Base-by-base conservation (phyloP, 2,888 invertebrate genomes). In the Hemistola chrysoprasaria region DNA sequence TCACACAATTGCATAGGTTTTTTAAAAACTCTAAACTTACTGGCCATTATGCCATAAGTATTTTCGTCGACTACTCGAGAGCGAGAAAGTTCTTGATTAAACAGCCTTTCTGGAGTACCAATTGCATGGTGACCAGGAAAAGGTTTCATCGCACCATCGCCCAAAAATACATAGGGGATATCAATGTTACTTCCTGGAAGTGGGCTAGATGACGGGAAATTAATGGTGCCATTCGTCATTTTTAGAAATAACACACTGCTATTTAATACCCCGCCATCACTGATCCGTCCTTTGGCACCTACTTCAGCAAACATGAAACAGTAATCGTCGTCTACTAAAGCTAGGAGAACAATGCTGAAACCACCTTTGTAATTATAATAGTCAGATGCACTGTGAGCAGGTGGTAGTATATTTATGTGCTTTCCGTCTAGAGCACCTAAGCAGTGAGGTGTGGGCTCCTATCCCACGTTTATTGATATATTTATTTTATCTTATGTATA, bases 71-170 rank as follows among this genome's bases (percentile, higher is more conserved):
- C 23, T 23, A 23, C 23, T 6, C 23, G 23, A 4, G 23, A 23
- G n/a, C 23, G 5, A 23, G 23, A 23, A n/a, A 23, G 23, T 23
- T 23, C n/a, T 23, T 23, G 23, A 23, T 23, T 23, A n/a, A 23
- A 23, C n/a, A 23, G n/a, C n/a, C 23, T 23, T n/a, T 23, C 23
- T 23, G 23, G n/a, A 23, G 23, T 23, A 23, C 23, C 23, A 23
- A 23, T 4, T 6, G 23, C 23, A n/a, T 23, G 23, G n/a, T 23
- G 23, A 4, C 23, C 23, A 23, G 23, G 23, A 23, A 23, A 23
- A 6, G 23, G 23, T 23, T 23, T 23, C 23, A 23, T 23, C n/a
- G 23, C 23, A n/a, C 6, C 23, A 23, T 23, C 23, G n/a, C 6
- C 23, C n/a, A 23, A 6, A 23, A 23, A 23, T 23, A 23, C 23